Evolutionary conservation across 2,113 vertebrate genomes (phyloP), one percentile per base, ranked within the genome.

Genomic region (Ochotona curzoniae): DNA sequence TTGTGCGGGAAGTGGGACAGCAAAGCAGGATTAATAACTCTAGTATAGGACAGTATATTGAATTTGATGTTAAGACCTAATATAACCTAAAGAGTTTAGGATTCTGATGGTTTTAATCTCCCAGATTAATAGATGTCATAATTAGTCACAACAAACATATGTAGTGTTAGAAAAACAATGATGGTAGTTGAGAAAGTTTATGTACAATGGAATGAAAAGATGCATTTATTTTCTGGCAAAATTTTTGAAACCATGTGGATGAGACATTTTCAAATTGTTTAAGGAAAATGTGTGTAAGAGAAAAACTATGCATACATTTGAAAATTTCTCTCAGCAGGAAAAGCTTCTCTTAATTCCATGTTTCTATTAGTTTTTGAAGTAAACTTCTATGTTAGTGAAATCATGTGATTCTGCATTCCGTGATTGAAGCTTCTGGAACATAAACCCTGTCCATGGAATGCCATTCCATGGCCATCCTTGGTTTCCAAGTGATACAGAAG

Each of bases 101-200:
- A 71, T 63, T 76, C 25, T 8, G 1, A n/a, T 60, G 30, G 87
- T 81, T 93, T 79, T 92, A 15, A 75, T 8, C 5, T 0, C 38
- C 18, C 66, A 85, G 83, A 66, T 75, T 1, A 64, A 32, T 81
- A n/a, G 44, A 69, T 2, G 47, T 8, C 32, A 7, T 8, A 25
- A 75, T 78, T 70, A 44, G 23, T 69, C 44, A 82, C n/a, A 82
- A 88, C 64, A 94, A 81, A 71, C 69, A 83, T 11, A 64, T 63
- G n/a, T 44, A 83, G 63, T 47, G 64, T 30, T 81, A 12, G 66
- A 23, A 5, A 89, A 76, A 78, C 18, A 57, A 57, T 57, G 18
- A 57, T 12, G 12, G 18, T 57, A 57, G 14, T 57, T 57, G 14
- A 57, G 18, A 57, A 20, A 17, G 54, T 57, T 57, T 57, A 3